Base-by-base conservation (phyloP, 2,888 invertebrate genomes). In the Cremastinae sp. region DNA sequence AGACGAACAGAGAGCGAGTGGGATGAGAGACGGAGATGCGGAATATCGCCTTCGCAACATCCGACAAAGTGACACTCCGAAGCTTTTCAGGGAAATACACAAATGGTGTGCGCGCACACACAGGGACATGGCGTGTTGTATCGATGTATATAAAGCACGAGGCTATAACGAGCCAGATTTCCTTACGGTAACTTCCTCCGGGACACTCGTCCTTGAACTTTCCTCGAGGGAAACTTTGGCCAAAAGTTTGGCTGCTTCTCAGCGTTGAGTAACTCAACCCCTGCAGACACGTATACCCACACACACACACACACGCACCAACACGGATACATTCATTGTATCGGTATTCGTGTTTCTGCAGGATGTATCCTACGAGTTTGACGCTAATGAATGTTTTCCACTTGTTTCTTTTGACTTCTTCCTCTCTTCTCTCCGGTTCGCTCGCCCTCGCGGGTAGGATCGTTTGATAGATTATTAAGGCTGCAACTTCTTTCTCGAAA, bases 371-470 rank as follows among this genome's bases (percentile, higher is more conserved):
- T 43, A 12, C n/a, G 9, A 58, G 18, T 58, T 38, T 22, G 75
- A 74, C 80, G 78, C 76, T 80, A 82, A 84, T 74, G 78, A 82
- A 79, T 65, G 75, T 80, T 83, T 83, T 75, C 73, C 56, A 73
- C 72, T 79, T 83, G n/a, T 58, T 58, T 58, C 28, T 8, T 18
- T 34, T 53, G 38, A 14, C 16, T 18, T n/a, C 16, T 36, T 2
- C 2, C 22, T 53, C 36, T 38, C 36, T 14, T 5, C 34, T 3
- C 4, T 2, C 3, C 34, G 4, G 28, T 2, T 5, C 28, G 28
- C 28, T 5, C 2, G 28, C 28, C 8, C 1, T 51, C 51, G 22
- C 12, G 51, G 41, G n/a, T n/a, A 18, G 22, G 22, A 58, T 41
- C n/a, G 20, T 41, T 12, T 20, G 41, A 58, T 12, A 20, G 20